These are phyloP conservation scores for Galeruca laticollis DNA, from an alignment of 2,888 invertebrate genomes.

Conservation along the genomic window DNA sequence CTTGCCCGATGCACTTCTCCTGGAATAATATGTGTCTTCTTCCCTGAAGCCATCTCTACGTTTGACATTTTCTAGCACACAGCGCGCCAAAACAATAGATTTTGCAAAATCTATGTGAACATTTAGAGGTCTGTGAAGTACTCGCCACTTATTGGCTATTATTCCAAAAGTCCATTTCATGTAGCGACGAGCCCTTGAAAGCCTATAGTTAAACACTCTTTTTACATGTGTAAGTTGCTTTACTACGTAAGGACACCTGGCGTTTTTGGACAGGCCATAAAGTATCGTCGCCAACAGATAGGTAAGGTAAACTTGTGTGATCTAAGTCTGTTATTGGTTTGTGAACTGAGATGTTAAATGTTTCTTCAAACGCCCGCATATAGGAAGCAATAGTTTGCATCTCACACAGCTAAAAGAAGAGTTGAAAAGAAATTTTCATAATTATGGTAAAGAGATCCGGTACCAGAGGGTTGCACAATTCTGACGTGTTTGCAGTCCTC, in stretches of 20 bases:
- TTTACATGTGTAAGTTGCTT: not conserved
- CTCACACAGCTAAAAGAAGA: conserved; percentile 4
- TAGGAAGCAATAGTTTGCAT: conserved; percentile 21
- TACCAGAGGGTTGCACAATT: conserved; percentile 14
- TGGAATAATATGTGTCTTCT: conserved; percentile 1
- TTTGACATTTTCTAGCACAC: no score
- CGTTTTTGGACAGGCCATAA: conserved; percentile 9
- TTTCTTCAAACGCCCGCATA: not conserved
- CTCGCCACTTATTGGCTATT: conserved; percentile 28
- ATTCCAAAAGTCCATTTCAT: conserved; percentile 33
- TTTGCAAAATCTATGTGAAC: conserved; percentile 21
- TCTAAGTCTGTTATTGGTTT: conserved; percentile 20
- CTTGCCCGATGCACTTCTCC: conserved; percentile 10
- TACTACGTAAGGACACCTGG: conserved; percentile 13
- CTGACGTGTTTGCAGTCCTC: conserved; percentile 3
- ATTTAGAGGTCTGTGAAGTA: conserved; percentile 20
- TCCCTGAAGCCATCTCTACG: conserved; percentile 4
- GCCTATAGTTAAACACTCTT: not conserved
- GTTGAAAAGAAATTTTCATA: conserved; percentile 13
- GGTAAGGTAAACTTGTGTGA: conserved; percentile 12
- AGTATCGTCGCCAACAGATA: conserved; percentile 16
- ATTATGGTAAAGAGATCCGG: conserved; percentile 7
- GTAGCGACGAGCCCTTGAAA: conserved; percentile 23
- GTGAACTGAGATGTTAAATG: conserved; percentile 1
- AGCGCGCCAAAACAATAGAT: no score